Conservation (phyloP, 2,888 invertebrate species). For the Metalampra italica region DNA sequence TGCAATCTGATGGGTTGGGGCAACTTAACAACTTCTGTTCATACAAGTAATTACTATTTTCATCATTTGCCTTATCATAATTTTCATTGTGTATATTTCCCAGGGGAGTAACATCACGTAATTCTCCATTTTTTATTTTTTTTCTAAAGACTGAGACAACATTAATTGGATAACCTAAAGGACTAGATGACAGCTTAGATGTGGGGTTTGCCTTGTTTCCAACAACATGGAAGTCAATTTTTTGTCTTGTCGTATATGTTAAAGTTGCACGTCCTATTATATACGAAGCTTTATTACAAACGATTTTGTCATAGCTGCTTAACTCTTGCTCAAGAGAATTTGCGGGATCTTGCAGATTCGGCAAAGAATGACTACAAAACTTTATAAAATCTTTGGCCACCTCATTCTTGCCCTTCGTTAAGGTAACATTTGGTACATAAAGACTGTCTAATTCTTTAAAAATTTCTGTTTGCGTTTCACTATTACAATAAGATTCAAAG, state of each 20-base stretch:
- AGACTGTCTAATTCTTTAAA: constrained; percentile 54
- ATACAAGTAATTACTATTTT: constrained; percentile 32
- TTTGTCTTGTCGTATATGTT: constrained; percentile 62
- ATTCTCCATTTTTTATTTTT: constrained; percentile 34
- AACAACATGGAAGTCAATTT: constrained; percentile 61
- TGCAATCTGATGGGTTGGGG: constrained; percentile 41
- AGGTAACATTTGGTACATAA: constrained; percentile 63
- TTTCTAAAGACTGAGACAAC: constrained; percentile 61
- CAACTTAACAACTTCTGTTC: constrained; percentile 45
- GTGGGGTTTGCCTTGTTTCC: constrained; percentile 37
- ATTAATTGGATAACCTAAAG: constrained; percentile 54
- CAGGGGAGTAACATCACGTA: constrained; percentile 15
- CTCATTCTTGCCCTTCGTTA: constrained; percentile 51
- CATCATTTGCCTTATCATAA: constrained; percentile 19
- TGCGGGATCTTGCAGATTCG: constrained; percentile 40
- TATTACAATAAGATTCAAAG: constrained; percentile 26
- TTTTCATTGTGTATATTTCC: constrained; percentile 24
- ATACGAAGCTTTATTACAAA: constrained; percentile 44
- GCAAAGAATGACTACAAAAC: constrained; percentile 38
- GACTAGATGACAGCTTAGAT: constrained; percentile 40
- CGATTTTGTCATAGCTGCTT: constrained; percentile 28
- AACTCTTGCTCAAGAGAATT: constrained; percentile 28
- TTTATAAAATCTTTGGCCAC: constrained; percentile 35
- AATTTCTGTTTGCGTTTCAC: constrained; percentile 32
- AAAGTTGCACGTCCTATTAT: constrained; percentile 59